These are phyloP conservation scores for Platichthys stellatus DNA, from an alignment of 2,113 vertebrate genomes.

Conservation along the genomic window DNA sequence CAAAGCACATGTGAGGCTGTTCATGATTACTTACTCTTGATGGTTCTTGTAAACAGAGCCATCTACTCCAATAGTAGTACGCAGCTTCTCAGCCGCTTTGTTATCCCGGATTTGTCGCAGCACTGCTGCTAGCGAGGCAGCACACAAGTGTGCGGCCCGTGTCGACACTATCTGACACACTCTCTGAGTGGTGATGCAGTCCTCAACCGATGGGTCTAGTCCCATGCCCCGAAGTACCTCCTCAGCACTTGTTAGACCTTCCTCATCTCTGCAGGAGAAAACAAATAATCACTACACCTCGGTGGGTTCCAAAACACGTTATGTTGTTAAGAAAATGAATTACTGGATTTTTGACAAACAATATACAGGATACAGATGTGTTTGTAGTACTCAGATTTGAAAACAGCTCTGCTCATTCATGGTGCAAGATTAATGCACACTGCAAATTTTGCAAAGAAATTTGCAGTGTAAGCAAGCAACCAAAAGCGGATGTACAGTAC, in stretches of 20 bases:
- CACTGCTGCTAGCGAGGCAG: conserved; percentile 87
- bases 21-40: conserved; percentile 86
- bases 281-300: not conserved
- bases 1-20: not conserved
- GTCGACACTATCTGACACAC: conserved; percentile 94
- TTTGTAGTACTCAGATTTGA: not conserved
- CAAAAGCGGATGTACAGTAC: too few relatives aligned
- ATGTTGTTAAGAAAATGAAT: not conserved
- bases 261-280: conserved; percentile 83
- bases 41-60: conserved; percentile 97
- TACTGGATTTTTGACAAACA: not conserved
- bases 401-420: too few relatives aligned
- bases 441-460: too few relatives aligned
- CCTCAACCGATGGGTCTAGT: conserved; percentile 85
- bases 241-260: conserved; percentile 85
- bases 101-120: conserved; percentile 93
- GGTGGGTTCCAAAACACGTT: not conserved
- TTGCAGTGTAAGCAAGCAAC: too few relatives aligned
- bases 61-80: conserved; percentile 91
- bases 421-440: too few relatives aligned
- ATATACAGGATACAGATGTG: not conserved
- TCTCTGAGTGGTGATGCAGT: conserved; percentile 88
- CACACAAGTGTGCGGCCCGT: conserved; percentile 91
- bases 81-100: conserved; percentile 88
- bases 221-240: conserved; percentile 86